Conservation (phyloP, 1,140 invertebrate genomes). For the Drosophila nikananu region DNA sequence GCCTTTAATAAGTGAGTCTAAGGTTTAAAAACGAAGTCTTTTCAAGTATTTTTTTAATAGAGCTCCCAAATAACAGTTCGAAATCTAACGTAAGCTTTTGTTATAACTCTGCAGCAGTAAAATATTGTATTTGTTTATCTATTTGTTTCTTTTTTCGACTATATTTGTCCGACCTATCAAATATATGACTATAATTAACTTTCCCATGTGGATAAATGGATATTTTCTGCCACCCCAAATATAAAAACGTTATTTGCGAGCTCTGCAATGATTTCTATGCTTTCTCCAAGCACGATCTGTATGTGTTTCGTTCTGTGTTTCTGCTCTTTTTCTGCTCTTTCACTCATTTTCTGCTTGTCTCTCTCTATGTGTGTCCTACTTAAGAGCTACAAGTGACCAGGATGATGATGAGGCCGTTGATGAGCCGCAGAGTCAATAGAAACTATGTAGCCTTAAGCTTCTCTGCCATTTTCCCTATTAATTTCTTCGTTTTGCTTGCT, state of each 20-base stretch:
- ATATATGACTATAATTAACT: no score
- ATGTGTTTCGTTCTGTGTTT: conserved; percentile 60
- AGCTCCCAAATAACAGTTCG: background rate
- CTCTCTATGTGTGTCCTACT: conserved; percentile 26
- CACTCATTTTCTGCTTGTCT: conserved; percentile 27
- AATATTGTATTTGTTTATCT: background rate
- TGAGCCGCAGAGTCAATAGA: conserved; percentile 65
- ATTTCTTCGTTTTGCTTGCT: conserved; percentile 26
- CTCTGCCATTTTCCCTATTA: conserved; percentile 9
- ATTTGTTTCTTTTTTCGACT: background rate
- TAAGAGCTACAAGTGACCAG: conserved; percentile 62
- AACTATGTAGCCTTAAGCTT: conserved; percentile 53
- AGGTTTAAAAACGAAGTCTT: background rate
- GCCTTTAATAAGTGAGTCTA: conserved; percentile 92
- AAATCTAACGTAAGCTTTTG: background rate
- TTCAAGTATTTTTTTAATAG: background rate
- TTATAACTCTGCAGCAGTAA: background rate
- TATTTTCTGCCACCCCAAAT: background rate
- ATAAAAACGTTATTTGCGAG: background rate
- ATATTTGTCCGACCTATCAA: no score
- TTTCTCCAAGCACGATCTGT: conserved; percentile 28
- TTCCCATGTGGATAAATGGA: no score
- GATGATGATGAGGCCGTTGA: conserved; percentile 42
- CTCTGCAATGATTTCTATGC: background rate
- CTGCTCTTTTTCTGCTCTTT: conserved; percentile 54